phyloP scores from a whole-genome alignment of 2,113 vertebrate species.

The Heptranchias perlo region DNA sequence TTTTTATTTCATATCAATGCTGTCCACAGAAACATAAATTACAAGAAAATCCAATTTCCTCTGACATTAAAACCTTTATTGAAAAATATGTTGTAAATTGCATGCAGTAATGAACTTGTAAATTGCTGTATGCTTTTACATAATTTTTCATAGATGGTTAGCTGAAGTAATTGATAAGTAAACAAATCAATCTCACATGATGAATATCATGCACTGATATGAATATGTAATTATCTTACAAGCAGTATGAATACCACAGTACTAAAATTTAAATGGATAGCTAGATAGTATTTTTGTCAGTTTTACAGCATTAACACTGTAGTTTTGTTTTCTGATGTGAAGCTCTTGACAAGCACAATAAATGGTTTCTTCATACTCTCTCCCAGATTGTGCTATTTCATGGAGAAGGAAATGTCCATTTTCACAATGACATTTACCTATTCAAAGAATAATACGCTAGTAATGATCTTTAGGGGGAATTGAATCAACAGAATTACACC shows the following conservation, averaged over 20 bases:
- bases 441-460: neutral
- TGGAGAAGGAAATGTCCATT: neutral
- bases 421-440: neutral
- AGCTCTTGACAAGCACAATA: neutral
- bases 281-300: neutral
- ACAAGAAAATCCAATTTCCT: slow-evolving; percentile 33
- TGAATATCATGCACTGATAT: slow-evolving; percentile 21
- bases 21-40: slow-evolving; percentile 7
- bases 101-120: slow-evolving; percentile 35
- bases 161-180: slow-evolving; percentile 38
- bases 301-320: neutral
- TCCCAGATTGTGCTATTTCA: neutral
- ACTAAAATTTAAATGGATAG: neutral
- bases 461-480: neutral
- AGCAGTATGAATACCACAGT: neutral
- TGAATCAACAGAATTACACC: neutral
- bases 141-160: slow-evolving; percentile 34
- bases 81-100: slow-evolving; percentile 33
- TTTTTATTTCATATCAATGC: slow-evolving; percentile 22
- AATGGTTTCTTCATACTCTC: neutral
- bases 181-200: slow-evolving; percentile 36
- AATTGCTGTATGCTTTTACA: slow-evolving; percentile 35
- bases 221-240: slow-evolving; percentile 26
- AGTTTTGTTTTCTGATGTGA: neutral
- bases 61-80: slow-evolving; percentile 38